phyloP scores from a whole-genome alignment of 2,888 invertebrate genomes.

The Meliscaeva auricollis region DNA sequence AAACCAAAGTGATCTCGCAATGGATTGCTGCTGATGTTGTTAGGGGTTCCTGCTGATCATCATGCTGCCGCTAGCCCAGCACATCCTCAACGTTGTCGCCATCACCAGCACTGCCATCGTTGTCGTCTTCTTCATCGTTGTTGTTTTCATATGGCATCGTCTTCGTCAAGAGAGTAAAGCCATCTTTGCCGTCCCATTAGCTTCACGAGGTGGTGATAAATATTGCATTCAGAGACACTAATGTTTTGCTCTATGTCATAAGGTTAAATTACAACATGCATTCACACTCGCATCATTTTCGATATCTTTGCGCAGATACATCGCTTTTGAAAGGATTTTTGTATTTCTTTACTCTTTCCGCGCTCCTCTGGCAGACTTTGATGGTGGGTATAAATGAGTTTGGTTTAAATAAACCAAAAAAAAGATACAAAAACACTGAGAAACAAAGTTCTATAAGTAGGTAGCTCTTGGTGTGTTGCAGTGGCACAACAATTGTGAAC shows the following conservation, averaged over 20 bases:
- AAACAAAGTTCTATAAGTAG: slow-evolving; percentile 66
- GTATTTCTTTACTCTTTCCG: slow-evolving; percentile 17
- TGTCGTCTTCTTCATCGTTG: slow-evolving; percentile 11
- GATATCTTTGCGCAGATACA: slow-evolving; percentile 72
- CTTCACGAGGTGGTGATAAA: slow-evolving; percentile 79
- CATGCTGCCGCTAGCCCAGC: slow-evolving; percentile 23
- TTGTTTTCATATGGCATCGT: slow-evolving; percentile 24
- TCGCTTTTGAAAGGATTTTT: slow-evolving; percentile 59
- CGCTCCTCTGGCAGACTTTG: slow-evolving; percentile 34
- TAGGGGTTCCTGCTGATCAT: slow-evolving; percentile 11
- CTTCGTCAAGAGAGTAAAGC: slow-evolving; percentile 41
- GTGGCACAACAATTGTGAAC: slow-evolving; percentile 75
- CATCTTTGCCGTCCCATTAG: slow-evolving; percentile 73
- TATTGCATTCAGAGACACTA: slow-evolving; percentile 79
- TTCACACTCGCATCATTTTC: slow-evolving; percentile 78
- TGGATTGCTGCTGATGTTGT: slow-evolving; percentile 46
- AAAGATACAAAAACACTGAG: neutral
- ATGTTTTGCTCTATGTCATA: slow-evolving; percentile 80
- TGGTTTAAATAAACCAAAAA: slow-evolving; percentile 40
- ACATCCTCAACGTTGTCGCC: neutral
- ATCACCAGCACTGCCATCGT: slow-evolving; percentile 4
- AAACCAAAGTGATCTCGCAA: slow-evolving; percentile 57
- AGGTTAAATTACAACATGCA: slow-evolving; percentile 80
- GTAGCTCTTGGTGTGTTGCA: slow-evolving; percentile 57
- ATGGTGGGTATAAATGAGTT: slow-evolving; percentile 62